Conservation (phyloP, 2,113 vertebrate genomes). For the Mus spicilegus region DNA sequence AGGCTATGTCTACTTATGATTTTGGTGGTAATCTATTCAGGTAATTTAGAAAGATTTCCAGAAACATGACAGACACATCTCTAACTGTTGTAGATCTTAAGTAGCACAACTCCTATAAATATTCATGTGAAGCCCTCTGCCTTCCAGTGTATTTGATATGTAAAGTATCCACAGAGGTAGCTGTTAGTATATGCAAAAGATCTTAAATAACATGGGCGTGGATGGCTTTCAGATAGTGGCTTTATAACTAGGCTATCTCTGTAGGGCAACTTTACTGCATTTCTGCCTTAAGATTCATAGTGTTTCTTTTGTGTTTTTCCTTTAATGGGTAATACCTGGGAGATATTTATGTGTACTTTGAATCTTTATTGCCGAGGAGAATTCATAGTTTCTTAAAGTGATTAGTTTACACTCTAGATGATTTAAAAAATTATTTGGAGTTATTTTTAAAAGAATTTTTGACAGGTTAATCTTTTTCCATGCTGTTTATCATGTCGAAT, state of each 20-base stretch:
- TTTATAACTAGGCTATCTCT: not conserved
- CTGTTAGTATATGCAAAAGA: not conserved
- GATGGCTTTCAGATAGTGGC: not conserved
- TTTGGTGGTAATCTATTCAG: not conserved
- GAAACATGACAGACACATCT: not conserved
- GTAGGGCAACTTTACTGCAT: not conserved
- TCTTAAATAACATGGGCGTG: not conserved
- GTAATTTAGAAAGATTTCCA: not conserved
- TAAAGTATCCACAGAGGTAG: not conserved
- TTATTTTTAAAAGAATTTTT: not conserved
- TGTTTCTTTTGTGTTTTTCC: not conserved
- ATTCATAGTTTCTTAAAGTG: not conserved
- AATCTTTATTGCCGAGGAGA: not conserved
- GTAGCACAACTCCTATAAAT: not conserved
- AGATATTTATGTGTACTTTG: not conserved
- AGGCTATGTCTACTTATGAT: not conserved
- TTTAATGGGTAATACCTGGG: not conserved
- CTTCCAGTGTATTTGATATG: not conserved
- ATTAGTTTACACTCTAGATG: not conserved
- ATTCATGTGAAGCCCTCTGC: not conserved
- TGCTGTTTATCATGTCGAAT: rapidly evolving
- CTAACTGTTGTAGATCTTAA: not conserved
- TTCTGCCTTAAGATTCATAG: not conserved
- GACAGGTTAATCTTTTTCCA: rapidly evolving
- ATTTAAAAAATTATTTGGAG: not conserved